Conservation (phyloP, 1,140 invertebrate species). For the Ladona fulva region DNA sequence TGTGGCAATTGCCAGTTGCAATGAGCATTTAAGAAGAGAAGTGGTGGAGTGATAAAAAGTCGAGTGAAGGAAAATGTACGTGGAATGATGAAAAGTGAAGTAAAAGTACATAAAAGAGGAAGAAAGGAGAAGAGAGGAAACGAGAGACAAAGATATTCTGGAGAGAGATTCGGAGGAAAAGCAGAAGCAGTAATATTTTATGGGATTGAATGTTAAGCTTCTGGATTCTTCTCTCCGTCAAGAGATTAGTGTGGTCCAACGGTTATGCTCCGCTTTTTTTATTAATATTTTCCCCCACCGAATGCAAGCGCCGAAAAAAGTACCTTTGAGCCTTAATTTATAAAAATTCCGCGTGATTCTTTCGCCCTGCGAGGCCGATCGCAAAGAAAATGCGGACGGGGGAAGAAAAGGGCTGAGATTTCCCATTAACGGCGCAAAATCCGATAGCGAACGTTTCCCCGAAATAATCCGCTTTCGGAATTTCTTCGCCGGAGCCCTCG, state of each 20-base stretch:
- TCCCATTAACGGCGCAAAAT: background rate
- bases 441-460: background rate
- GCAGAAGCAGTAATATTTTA: constrained; percentile 3
- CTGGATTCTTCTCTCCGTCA: background rate
- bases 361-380: background rate
- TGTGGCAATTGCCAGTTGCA: no score
- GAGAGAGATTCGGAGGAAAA: background rate
- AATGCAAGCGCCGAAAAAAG: background rate
- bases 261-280: background rate
- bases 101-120: background rate
- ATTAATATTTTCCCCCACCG: background rate
- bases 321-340: background rate
- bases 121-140: background rate
- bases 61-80: background rate
- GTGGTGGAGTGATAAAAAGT: background rate
- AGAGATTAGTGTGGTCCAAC: background rate
- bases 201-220: constrained; percentile 9
- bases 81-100: background rate
- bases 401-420: background rate
- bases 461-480: background rate
- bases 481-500: background rate
- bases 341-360: background rate
- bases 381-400: background rate
- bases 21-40: no score
- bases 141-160: background rate